These are phyloP conservation scores for Selene dorsalis DNA, from an alignment of 2,797 vertebrate genomes.

Conservation along the genomic window DNA sequence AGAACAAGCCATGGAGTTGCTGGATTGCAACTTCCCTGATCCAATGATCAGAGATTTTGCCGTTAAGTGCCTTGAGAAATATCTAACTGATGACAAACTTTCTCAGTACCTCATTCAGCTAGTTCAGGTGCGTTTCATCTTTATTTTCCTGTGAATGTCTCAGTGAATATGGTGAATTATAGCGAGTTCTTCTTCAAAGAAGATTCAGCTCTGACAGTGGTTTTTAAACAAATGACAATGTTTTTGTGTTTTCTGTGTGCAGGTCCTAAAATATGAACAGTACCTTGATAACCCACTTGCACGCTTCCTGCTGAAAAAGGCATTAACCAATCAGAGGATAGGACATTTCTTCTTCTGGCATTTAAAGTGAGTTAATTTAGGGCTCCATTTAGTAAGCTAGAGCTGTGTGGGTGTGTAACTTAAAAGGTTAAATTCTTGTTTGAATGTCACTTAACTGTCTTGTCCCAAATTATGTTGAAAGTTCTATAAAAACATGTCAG, in stretches of 20 bases:
- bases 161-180: neutral
- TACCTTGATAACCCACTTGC: constrained; percentile 98
- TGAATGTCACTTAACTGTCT: constrained; percentile 32
- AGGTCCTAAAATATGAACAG: constrained; percentile 99
- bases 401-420: constrained; percentile 18
- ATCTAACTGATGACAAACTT: constrained; percentile 97
- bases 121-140: constrained; percentile 89
- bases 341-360: constrained; percentile 99
- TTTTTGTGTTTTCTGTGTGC: constrained; percentile 16
- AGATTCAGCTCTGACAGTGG: constrained; percentile 2
- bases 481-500: constrained; percentile 14
- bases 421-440: constrained; percentile 43
- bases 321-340: constrained; percentile 98
- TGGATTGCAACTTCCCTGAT: constrained; percentile 99
- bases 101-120: constrained; percentile 99
- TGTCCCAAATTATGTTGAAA: constrained; percentile 1
- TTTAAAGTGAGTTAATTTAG: constrained; percentile 91
- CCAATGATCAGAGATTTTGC: constrained; percentile 97
- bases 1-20: constrained; percentile 98
- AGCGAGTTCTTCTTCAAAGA: no score
- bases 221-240: neutral
- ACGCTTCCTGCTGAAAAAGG: constrained; percentile 97
- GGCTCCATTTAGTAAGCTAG: constrained; percentile 7
- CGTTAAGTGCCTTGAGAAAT: constrained; percentile 97
- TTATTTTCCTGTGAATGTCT: neutral